Evolutionary conservation across 2,888 invertebrate species (phyloP), one percentile per base, ranked within the genome.

Genomic region (Gisinianus flammeolus): DNA sequence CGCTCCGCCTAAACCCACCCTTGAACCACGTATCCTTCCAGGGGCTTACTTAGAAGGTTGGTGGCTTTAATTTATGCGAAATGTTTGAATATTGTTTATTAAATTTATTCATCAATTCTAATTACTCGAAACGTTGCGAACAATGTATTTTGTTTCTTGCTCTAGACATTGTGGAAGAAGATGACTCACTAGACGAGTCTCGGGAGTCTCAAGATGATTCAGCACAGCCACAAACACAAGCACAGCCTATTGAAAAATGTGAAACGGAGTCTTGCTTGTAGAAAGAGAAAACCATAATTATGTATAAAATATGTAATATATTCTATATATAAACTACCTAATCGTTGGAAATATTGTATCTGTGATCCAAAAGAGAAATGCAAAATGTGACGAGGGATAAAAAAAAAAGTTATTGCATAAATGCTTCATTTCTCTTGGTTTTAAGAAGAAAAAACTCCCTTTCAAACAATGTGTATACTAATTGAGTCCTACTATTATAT

Each of bases 1-100:
- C 68, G 82, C 83, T 62, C 82, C 84, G 68, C 80, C 80, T 22
- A 82, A 82, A 62, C 79, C 81, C 33, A 33, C 83, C n/a, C 68
- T 83, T 26, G 81, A 83, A 58, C 83, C 83, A 26, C 79, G 76
- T 76, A 30, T 28, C 52, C 54, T 58, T 3, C 74, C 75, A 19
- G 83, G 79, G 12, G 80, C 78, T 12, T 74, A 76, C 30, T 66
- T 83, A 30, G 83, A 83, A 66, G 82, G 84, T 74, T 83, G n/a
- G n/a, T n/a, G n/a, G n/a, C n/a, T n/a, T n/a, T n/a, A n/a, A n/a
- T n/a, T n/a, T n/a, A n/a, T n/a, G n/a, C n/a, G n/a, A n/a, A n/a
- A n/a, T n/a, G n/a, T n/a, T n/a, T n/a, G n/a, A n/a, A n/a, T n/a
- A n/a, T n/a, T n/a, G n/a, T n/a, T n/a, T n/a, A n/a, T n/a, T n/a